These are phyloP conservation scores for Brachirus orientalis DNA, from an alignment of 2,113 vertebrate species.

Conservation along the genomic window DNA sequence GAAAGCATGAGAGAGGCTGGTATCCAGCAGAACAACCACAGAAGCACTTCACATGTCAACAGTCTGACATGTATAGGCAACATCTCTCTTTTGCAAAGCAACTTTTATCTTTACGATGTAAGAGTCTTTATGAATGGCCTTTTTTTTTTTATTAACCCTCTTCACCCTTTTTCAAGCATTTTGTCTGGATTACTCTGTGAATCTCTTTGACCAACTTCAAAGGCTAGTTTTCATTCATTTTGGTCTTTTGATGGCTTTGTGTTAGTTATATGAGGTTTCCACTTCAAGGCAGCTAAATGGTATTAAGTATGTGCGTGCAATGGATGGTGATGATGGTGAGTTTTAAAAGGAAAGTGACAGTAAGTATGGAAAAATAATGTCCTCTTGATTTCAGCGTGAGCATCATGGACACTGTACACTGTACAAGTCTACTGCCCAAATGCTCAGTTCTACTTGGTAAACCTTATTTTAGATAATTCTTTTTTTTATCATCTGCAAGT, in stretches of 20 bases:
- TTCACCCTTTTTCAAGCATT: too few relatives aligned
- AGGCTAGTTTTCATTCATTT: slow-evolving; percentile 41
- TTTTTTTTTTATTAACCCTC: slow-evolving; percentile 40
- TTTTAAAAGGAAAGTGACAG: slow-evolving; percentile 25
- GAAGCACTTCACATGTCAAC: slow-evolving; percentile 34
- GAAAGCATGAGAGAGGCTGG: slow-evolving; percentile 18
- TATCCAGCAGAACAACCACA: slow-evolving; percentile 9
- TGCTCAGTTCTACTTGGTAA: not conserved
- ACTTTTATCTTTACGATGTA: slow-evolving; percentile 21
- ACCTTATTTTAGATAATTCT: slow-evolving; percentile 1
- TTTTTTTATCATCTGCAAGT: not conserved
- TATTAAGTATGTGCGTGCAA: slow-evolving; percentile 23
- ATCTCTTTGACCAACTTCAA: slow-evolving; percentile 52
- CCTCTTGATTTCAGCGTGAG: slow-evolving; percentile 1
- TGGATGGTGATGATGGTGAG: too few relatives aligned
- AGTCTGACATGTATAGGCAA: slow-evolving; percentile 30
- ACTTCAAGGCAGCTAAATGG: slow-evolving; percentile 48
- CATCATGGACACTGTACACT: too few relatives aligned
- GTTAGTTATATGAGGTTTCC: slow-evolving; percentile 34
- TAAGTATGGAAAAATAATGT: slow-evolving; percentile 4
- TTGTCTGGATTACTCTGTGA: slow-evolving; percentile 35
- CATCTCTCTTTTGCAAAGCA: slow-evolving; percentile 17
- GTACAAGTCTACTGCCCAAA: not conserved
- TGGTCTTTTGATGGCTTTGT: slow-evolving; percentile 48
- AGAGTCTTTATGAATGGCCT: slow-evolving; percentile 22